These are phyloP conservation scores for Lathronympha strigana DNA, from an alignment of 2,888 invertebrate genomes.

Conservation along the genomic window DNA sequence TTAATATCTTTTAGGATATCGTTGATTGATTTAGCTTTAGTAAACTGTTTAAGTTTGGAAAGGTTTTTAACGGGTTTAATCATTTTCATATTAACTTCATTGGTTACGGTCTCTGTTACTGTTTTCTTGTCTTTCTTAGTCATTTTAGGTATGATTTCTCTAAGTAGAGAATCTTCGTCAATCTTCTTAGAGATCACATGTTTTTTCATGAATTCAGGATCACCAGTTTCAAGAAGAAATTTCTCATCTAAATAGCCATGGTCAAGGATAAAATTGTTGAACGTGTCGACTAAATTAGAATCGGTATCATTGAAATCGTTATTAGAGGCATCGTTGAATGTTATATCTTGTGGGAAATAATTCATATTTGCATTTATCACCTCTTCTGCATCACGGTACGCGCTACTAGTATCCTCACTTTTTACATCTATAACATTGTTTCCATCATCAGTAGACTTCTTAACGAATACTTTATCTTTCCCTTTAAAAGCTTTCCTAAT, in stretches of 20 bases:
- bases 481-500: conserved; percentile 20
- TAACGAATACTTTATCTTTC: conserved; percentile 11
- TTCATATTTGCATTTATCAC: conserved; percentile 12
- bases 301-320: conserved; percentile 34
- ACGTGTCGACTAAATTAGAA: conserved; percentile 34
- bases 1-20: not conserved
- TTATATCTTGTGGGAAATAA: conserved; percentile 25
- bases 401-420: conserved; percentile 18
- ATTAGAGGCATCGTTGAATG: conserved; percentile 29
- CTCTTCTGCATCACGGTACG: conserved; percentile 20
- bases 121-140: conserved; percentile 12
- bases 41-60: conserved; percentile 7
- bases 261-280: conserved; percentile 33
- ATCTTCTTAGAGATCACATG: conserved; percentile 7
- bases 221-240: conserved; percentile 22
- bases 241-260: conserved; percentile 33
- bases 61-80: conserved; percentile 15
- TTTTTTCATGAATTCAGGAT: conserved; percentile 23
- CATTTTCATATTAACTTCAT: no score
- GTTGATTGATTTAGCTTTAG: not conserved
- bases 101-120: not conserved
- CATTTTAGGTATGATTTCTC: conserved; percentile 28
- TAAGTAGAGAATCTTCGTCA: conserved; percentile 29
- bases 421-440: not conserved
- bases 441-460: conserved; percentile 8